Conservation (phyloP, 2,113 vertebrate genomes). For the Pteruthius melanotis region DNA sequence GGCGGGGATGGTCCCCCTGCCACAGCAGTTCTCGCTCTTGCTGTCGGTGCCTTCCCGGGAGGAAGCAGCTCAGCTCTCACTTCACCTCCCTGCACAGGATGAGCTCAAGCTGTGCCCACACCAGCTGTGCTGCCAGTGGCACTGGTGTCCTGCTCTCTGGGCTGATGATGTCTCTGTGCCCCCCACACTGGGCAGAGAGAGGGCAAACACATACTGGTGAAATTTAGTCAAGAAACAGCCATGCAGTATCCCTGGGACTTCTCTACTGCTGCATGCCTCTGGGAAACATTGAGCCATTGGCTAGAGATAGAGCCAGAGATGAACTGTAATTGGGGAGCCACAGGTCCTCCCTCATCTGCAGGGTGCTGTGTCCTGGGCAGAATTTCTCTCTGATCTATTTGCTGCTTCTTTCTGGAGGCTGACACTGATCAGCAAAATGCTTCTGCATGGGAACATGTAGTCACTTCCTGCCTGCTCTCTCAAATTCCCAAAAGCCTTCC, state of each 20-base stretch:
- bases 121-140: accelerated
- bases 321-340: accelerated
- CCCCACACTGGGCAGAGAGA: background rate
- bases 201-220: accelerated
- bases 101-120: too few species aligned
- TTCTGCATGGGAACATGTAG: accelerated
- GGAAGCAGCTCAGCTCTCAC: background rate
- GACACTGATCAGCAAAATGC: accelerated
- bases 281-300: accelerated
- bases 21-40: background rate
- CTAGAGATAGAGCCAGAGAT: background rate
- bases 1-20: background rate
- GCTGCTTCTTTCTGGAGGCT: accelerated
- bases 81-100: background rate
- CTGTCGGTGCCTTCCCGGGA: background rate
- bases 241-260: background rate
- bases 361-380: accelerated
- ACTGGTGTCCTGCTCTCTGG: background rate
- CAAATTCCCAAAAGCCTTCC: background rate
- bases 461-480: background rate
- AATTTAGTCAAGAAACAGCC: background rate
- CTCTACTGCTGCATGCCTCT: accelerated
- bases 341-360: accelerated
- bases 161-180: too few species aligned
- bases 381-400: background rate